Conservation (phyloP, 2,888 invertebrate species). For the Pelosia muscerda region DNA sequence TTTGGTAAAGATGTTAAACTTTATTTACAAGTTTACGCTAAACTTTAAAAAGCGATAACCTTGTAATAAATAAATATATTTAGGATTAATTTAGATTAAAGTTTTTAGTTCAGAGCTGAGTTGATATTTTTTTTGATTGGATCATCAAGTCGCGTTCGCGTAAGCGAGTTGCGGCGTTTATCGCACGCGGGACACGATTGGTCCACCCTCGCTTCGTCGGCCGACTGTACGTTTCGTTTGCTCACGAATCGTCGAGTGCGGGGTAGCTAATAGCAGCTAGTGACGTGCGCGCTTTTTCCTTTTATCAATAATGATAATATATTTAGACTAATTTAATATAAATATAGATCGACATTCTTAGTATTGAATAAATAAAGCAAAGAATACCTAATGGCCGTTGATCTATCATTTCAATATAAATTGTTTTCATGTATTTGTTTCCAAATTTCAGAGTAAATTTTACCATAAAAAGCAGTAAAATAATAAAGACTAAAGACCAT, state of each 20-base stretch:
- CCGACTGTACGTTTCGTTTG: conserved; percentile 42
- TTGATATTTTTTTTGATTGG: conserved; percentile 19
- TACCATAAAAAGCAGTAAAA: too few relatives aligned
- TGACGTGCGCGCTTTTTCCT: conserved; percentile 56
- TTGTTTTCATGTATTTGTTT: too few relatives aligned
- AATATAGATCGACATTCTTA: too few relatives aligned
- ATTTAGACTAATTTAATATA: neutral
- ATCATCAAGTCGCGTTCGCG: conserved; percentile 26
- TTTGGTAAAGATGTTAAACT: conserved; percentile 51
- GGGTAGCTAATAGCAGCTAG: conserved; percentile 42
- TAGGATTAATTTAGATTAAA: neutral
- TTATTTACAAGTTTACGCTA: conserved; percentile 54
- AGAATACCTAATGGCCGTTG: too few relatives aligned
- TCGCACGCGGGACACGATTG: conserved; percentile 29
- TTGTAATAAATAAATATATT: conserved; percentile 15
- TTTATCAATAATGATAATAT: conserved; percentile 27
- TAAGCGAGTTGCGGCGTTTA: conserved; percentile 16
- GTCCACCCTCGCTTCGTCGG: conserved; percentile 40
- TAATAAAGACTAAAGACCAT: too few relatives aligned
- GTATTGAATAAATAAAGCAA: too few relatives aligned
- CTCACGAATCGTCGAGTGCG: conserved; percentile 8
- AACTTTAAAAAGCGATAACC: conserved; percentile 32
- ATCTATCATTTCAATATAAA: too few relatives aligned
- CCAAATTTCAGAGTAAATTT: too few relatives aligned
- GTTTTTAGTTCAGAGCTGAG: conserved; percentile 3